Percentiles rank a stretch among this genome's conserved stretches.
These are phyloP conservation scores for Noturus placidus DNA, from an alignment of 2,113 vertebrate genomes.

Conservation along the genomic window DNA sequence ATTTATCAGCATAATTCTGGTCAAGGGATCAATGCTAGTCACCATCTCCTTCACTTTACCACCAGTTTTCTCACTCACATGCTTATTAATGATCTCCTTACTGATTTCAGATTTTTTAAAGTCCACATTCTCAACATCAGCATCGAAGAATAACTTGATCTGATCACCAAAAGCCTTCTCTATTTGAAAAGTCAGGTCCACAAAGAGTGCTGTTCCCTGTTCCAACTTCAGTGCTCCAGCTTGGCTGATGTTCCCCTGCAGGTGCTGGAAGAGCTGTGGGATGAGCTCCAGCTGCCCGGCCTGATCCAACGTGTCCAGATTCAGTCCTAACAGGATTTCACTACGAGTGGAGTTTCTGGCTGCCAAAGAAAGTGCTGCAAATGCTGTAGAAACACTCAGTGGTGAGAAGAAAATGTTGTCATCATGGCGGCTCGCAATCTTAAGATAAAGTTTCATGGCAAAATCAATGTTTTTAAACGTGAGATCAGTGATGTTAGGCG, in stretches of 20 bases:
- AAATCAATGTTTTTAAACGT: constrained; percentile 80
- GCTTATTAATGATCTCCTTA: constrained; percentile 75
- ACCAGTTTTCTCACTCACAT: constrained; percentile 73
- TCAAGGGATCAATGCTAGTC: constrained; percentile 69
- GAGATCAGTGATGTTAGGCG: constrained; percentile 70
- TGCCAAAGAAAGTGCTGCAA: constrained; percentile 75
- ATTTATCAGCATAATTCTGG: constrained; percentile 78
- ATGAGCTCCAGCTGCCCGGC: constrained; percentile 60
- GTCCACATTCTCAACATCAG: constrained; percentile 74
- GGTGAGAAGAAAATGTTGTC: constrained; percentile 87
- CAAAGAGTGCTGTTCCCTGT: constrained; percentile 77
- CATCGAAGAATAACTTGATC: constrained; percentile 78
- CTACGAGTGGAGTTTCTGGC: constrained; percentile 70
- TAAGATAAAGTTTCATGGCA: constrained; percentile 86
- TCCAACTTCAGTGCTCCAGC: constrained; percentile 71
- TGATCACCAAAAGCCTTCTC: constrained; percentile 74
- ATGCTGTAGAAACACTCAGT: constrained; percentile 76
- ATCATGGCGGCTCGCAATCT: constrained; percentile 80
- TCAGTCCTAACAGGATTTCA: constrained; percentile 76
- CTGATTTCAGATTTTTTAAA: constrained; percentile 71
- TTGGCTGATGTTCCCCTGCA: constrained; percentile 74
- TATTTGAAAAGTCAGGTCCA: constrained; percentile 69
- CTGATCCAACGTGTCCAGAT: constrained; percentile 67
- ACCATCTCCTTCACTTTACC: constrained; percentile 76
- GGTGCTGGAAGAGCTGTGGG: constrained; percentile 75